Conservation (phyloP, 2,113 vertebrate species). For the Sorex fumeus region DNA sequence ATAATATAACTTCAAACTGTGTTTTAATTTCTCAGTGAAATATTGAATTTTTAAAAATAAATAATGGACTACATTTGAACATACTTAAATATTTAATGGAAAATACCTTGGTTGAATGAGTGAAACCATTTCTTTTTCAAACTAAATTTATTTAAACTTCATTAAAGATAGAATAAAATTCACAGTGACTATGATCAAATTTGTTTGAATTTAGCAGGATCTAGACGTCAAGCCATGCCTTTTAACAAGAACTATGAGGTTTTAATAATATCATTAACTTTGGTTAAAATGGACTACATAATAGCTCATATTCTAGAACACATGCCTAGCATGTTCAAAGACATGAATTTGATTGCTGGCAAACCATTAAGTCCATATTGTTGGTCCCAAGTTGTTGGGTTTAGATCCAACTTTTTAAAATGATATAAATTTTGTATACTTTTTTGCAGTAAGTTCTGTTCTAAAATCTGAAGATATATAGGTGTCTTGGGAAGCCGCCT, state of each 20-base stretch:
- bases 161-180: too few relatives aligned
- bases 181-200: neutral
- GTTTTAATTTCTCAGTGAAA: slow-evolving; percentile 14
- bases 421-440: neutral
- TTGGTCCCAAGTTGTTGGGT: too few relatives aligned
- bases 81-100: neutral
- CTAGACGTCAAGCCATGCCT: neutral
- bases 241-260: neutral
- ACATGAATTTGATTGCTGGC: too few relatives aligned
- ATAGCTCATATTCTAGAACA: too few relatives aligned
- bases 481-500: neutral
- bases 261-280: neutral
- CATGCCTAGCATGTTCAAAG: too few relatives aligned
- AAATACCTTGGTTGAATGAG: neutral
- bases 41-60: slow-evolving; percentile 38
- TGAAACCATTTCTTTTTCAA: neutral
- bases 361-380: too few relatives aligned
- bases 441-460: neutral
- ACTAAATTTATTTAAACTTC: slow-evolving; percentile 4
- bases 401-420: too few relatives aligned
- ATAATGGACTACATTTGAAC: slow-evolving; percentile 22
- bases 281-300: neutral
- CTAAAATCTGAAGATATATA: neutral
- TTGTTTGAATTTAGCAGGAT: neutral
- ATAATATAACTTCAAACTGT: neutral